A percentile compares a stretch with the other conserved stretches of the same genome.
phyloP scores from a whole-genome alignment of 2,797 vertebrate species.

The Sebastes vulpes region DNA sequence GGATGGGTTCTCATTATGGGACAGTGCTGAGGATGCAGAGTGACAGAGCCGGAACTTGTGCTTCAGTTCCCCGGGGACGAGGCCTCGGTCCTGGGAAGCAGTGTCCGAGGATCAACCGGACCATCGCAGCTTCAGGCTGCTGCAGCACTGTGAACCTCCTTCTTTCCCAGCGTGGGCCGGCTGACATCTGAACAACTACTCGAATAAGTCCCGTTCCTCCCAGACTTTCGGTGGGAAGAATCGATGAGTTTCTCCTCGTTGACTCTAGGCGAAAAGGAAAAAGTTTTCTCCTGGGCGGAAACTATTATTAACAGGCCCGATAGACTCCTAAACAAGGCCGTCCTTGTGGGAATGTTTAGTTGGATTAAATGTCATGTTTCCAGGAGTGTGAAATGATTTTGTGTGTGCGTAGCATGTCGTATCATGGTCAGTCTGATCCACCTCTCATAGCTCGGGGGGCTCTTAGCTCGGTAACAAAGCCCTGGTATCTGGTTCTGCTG shows the following conservation, averaged over 20 bases:
- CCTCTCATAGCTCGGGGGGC: conserved; percentile 54
- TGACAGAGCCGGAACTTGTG: conserved; percentile 55
- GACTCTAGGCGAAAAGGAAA: conserved; percentile 66
- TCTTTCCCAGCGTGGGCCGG: conserved; percentile 69
- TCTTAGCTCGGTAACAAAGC: conserved; percentile 64
- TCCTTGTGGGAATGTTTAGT: conserved; percentile 80
- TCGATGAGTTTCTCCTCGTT: conserved; percentile 68
- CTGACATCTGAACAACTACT: conserved; percentile 69
- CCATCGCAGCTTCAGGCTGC: conserved; percentile 55
- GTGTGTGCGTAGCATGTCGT: conserved; percentile 63
- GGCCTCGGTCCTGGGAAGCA: conserved; percentile 85
- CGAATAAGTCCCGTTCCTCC: conserved; percentile 65
- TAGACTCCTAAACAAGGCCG: conserved; percentile 63
- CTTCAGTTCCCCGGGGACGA: conserved; percentile 68
- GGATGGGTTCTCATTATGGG: conserved; percentile 59
- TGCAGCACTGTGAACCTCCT: conserved; percentile 69
- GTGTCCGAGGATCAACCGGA: conserved; percentile 69
- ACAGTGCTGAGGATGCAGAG: conserved; percentile 50
- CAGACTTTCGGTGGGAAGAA: conserved; percentile 83
- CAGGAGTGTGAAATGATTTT: conserved; percentile 64
- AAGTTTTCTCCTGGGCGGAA: conserved; percentile 70
- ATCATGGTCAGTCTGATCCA: conserved; percentile 69
- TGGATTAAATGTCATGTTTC: conserved; percentile 60
- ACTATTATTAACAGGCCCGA: conserved; percentile 78
- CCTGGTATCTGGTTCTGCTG: conserved; percentile 72